Evolutionary conservation across 2,888 invertebrate genomes (phyloP).

Genomic region (Bombylius major): DNA sequence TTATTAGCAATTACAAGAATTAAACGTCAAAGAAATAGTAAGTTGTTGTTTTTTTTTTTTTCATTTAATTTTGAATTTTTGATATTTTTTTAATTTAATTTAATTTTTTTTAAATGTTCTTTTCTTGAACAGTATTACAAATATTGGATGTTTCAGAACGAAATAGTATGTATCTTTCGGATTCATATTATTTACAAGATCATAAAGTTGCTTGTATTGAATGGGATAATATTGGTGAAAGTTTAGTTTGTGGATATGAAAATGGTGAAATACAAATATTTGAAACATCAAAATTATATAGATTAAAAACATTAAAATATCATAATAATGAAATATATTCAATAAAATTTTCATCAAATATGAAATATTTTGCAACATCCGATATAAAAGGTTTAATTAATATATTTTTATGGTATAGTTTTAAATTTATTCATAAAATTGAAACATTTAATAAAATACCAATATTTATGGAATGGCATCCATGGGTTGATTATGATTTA

Average conservation of each 20-base stretch:
- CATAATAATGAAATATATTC: constrained; percentile 21
- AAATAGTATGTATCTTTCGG: background rate
- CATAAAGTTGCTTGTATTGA: constrained; percentile 21
- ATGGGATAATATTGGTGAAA: constrained; percentile 23
- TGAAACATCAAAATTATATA: constrained; percentile 15
- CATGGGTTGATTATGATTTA: constrained; percentile 35
- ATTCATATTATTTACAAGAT: background rate
- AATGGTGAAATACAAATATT: constrained; percentile 24
- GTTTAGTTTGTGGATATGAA: constrained; percentile 27
- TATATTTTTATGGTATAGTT: constrained; percentile 22
- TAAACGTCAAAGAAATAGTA: too few relatives aligned
- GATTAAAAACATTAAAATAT: constrained; percentile 16
- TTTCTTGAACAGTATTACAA: too few relatives aligned
- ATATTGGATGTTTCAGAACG: constrained; percentile 6
- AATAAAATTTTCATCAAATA: constrained; percentile 27
- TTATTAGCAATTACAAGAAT: too few relatives aligned
- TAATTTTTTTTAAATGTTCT: too few relatives aligned
- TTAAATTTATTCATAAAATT: constrained; percentile 18
- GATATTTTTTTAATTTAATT: too few relatives aligned
- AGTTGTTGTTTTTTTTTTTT: too few relatives aligned
- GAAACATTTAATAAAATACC: constrained; percentile 17
- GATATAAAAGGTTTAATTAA: constrained; percentile 25
- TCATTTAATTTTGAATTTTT: too few relatives aligned
- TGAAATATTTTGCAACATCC: constrained; percentile 27
- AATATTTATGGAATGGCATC: constrained; percentile 36